phyloP scores from a whole-genome alignment of 2,113 vertebrate species.

The Percina caprodes region DNA sequence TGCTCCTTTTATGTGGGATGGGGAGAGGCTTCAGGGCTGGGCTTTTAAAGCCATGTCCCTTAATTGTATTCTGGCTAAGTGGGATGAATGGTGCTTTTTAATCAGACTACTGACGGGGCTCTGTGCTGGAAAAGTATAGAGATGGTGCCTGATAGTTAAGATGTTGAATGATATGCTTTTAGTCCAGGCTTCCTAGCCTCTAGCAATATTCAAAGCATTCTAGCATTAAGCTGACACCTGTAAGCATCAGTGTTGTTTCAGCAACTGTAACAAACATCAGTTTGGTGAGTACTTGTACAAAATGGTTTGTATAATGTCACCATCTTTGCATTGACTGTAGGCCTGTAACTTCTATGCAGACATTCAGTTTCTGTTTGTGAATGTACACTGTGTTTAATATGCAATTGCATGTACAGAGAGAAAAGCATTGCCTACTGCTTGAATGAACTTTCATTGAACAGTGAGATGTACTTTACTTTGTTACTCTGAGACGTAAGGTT shows the following conservation, averaged over 20 bases:
- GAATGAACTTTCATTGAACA: constrained; percentile 43
- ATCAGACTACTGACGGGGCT: constrained; percentile 79
- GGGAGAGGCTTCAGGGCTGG: constrained; percentile 75
- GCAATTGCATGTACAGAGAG: constrained; percentile 10
- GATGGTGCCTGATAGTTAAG: constrained; percentile 72
- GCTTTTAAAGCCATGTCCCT: constrained; percentile 82
- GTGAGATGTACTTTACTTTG: constrained; percentile 53
- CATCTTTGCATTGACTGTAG: constrained; percentile 12
- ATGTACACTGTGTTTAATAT: constrained; percentile 9
- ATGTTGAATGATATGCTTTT: constrained; percentile 76
- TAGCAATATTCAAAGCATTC: constrained; percentile 59
- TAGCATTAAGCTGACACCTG: constrained; percentile 59
- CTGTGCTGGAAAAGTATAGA: constrained; percentile 74
- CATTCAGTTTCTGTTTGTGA: constrained; percentile 3
- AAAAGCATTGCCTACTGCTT: not conserved
- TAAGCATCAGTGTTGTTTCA: constrained; percentile 50
- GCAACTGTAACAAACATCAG: constrained; percentile 14
- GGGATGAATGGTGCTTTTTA: constrained; percentile 84
- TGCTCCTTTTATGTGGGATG: constrained; percentile 83
- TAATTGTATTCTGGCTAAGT: constrained; percentile 84
- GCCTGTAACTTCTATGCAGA: not conserved
- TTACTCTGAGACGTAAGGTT: constrained; percentile 64
- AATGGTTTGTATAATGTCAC: constrained; percentile 23
- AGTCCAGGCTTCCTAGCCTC: constrained; percentile 54
- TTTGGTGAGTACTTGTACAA: constrained; percentile 19